These are phyloP conservation scores for Alectura lathami DNA, from an alignment of 2,113 vertebrate genomes.

Conservation along the genomic window DNA sequence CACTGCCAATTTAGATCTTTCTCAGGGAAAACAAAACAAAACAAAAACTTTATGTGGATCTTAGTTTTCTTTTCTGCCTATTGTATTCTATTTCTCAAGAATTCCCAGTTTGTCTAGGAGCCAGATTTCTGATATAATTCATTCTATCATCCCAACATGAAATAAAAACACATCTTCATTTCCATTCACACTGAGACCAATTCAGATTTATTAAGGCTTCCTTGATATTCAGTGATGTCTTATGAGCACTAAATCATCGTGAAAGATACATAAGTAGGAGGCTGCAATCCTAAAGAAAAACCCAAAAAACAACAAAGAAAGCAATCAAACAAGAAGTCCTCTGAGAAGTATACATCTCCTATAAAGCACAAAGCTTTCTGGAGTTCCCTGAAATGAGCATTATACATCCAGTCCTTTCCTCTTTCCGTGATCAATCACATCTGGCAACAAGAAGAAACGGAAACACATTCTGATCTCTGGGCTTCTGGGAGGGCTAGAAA, in stretches of 20 bases:
- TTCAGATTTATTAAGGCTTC: slow-evolving; percentile 69
- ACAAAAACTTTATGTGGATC: neutral
- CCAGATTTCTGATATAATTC: slow-evolving; percentile 51
- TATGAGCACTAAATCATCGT: slow-evolving; percentile 56
- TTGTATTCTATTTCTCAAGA: neutral
- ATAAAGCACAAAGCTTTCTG: slow-evolving; percentile 11
- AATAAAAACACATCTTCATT: slow-evolving; percentile 66
- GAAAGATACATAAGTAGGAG: slow-evolving; percentile 25
- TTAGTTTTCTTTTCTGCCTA: neutral
- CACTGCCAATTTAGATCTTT: accelerated
- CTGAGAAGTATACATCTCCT: slow-evolving; percentile 41
- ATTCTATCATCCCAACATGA: slow-evolving; percentile 49
- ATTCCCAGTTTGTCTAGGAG: slow-evolving; percentile 50
- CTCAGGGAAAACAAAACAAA: neutral
- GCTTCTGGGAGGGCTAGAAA: neutral
- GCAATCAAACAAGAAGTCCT: slow-evolving; percentile 45
- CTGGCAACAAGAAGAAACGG: neutral
- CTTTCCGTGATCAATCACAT: slow-evolving; percentile 34
- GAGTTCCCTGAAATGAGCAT: neutral
- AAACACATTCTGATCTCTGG: neutral
- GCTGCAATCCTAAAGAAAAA: neutral
- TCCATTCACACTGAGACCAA: slow-evolving; percentile 69
- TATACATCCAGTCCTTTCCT: neutral
- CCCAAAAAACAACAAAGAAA: neutral
- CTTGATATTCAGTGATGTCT: slow-evolving; percentile 61